Conservation (phyloP, 1,140 invertebrate genomes). For the Nasonia longicornis region DNA sequence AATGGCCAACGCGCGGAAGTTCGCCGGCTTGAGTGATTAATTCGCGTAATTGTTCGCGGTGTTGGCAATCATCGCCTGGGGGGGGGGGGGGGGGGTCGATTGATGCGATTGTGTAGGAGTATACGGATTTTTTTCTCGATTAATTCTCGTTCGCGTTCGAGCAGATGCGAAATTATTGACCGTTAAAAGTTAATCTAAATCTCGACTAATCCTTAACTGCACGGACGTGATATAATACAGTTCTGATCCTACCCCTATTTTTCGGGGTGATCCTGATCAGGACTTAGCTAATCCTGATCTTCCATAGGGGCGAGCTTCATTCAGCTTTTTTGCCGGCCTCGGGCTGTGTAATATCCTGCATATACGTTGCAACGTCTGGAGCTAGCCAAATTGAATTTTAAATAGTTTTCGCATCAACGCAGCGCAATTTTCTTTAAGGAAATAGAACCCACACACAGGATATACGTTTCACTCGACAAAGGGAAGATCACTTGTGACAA, state of each 20-base stretch:
- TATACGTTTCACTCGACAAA: no score
- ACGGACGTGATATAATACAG: conserved; percentile 29
- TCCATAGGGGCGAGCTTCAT: background rate
- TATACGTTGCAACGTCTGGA: background rate
- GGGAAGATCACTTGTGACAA: background rate
- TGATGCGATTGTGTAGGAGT: background rate
- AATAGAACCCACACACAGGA: background rate
- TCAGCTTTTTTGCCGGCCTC: background rate
- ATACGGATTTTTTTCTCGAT: background rate
- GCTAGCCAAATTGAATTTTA: background rate
- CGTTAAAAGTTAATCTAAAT: conserved; percentile 46
- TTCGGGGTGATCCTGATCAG: conserved; percentile 35
- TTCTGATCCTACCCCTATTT: conserved; percentile 39
- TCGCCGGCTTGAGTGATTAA: background rate
- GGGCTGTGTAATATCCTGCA: no score
- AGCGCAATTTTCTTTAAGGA: background rate
- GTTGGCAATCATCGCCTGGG: background rate
- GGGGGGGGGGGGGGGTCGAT: no score
- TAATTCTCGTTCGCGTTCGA: background rate
- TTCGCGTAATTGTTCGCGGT: background rate
- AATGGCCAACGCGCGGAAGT: background rate
- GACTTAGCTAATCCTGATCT: conserved; percentile 23
- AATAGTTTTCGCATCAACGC: background rate
- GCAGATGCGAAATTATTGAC: conserved; percentile 28
- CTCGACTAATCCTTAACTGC: conserved; percentile 31